Conservation (phyloP, 1,140 invertebrate genomes). For the Camponotus floridanus region DNA sequence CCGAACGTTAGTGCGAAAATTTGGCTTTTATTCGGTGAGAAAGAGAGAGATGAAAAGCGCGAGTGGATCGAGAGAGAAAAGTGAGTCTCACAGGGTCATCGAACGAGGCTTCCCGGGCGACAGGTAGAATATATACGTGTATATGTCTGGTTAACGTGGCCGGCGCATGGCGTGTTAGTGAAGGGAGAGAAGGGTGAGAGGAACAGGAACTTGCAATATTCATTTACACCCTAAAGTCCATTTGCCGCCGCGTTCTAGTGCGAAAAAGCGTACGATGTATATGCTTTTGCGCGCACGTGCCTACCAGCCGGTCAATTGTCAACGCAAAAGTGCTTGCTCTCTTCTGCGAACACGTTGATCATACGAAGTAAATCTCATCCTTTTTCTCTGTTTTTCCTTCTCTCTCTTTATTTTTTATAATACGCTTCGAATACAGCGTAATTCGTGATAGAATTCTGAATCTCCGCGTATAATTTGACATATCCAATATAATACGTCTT, state of each 20-base stretch:
- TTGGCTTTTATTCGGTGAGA: slow-evolving; percentile 18
- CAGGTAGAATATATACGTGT: background rate
- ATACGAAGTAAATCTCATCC: slow-evolving; percentile 11
- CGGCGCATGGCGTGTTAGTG: background rate
- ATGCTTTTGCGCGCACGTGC: slow-evolving; percentile 25
- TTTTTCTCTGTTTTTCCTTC: background rate
- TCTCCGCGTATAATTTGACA: background rate
- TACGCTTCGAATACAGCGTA: background rate
- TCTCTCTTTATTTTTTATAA: background rate
- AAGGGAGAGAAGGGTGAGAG: background rate
- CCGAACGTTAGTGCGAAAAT: slow-evolving; percentile 32
- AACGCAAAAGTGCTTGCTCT: slow-evolving; percentile 2
- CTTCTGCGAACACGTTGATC: background rate
- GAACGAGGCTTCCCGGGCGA: background rate
- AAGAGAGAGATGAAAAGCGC: background rate
- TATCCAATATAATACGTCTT: no score
- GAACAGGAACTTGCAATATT: slow-evolving; percentile 10
- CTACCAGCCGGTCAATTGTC: background rate
- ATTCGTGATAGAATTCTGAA: background rate
- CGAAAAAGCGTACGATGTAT: slow-evolving; percentile 30
- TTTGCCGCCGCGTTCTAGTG: background rate
- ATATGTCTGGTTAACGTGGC: slow-evolving; percentile 9
- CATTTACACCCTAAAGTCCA: slow-evolving; percentile 50
- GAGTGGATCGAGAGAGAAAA: slow-evolving; percentile 11
- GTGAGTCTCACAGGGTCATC: background rate